Evolutionary conservation across 1,140 invertebrate species (phyloP), one percentile per base, ranked within the genome.

Genomic region (Brachionus koreanus): DNA sequence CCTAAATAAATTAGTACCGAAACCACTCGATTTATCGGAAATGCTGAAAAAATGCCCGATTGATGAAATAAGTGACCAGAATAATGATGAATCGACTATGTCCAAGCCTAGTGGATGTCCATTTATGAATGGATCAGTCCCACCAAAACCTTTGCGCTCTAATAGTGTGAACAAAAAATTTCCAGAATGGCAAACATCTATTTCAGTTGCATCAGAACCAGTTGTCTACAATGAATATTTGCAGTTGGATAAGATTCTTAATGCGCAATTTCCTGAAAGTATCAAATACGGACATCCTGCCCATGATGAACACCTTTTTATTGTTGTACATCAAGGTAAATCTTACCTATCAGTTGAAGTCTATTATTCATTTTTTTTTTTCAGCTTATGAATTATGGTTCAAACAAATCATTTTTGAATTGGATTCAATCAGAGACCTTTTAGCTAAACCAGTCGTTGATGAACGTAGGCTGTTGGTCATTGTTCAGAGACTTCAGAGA

Each of bases 351-450:
- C 19, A 23, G n/a, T 19, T 19, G 0, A 83, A 23, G 52, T 57
- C 10, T 79, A n/a, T 12, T 23, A 42, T 52, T 69, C 49, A 74
- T 82, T 83, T 82, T 43, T 90, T 90, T 83, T 89, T n/a, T n/a
- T n/a, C n/a, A 98, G 96, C 96, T 0, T 98, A 98, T 88, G 97
- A 99, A 88, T 89, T 99, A 13, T 99, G 97, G 97, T 99, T 99
- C 90, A 98, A 98, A 88, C 97, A 99, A 90, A 97, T 99, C 46
- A 93, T 99, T 76, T 98, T 92, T 86, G 97, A 99, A 86, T 89
- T 99, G 81, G 96, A 98, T 86, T 97, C 95, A 0, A 93, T 99
- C 6, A 88, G 95, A 72, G 88, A 90, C 1, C 89, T 97, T 61
- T 94, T 98, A 91, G 85, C 91, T 92, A 84, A 87, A 85, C 83